Evolutionary conservation across 2,797 vertebrate species (phyloP).

Genomic region (Xenops minutus): DNA sequence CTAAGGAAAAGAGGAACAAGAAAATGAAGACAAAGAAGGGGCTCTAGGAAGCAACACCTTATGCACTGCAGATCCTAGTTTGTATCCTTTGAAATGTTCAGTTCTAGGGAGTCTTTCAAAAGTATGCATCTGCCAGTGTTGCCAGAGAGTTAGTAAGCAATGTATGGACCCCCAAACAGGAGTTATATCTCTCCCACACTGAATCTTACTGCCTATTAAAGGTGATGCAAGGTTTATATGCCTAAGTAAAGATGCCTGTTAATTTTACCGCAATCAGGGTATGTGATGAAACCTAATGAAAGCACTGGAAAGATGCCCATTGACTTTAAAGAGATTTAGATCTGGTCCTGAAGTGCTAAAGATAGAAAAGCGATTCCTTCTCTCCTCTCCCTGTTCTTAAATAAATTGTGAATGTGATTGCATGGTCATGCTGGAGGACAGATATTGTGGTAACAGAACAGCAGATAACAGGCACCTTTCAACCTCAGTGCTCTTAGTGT

Average conservation of each 20-base stretch:
- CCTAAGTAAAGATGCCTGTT: not conserved
- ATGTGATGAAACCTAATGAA: not conserved
- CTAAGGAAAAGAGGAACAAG: not conserved
- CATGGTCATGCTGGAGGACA: not conserved
- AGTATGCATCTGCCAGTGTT: not conserved
- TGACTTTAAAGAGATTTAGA: not conserved
- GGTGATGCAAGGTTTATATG: not conserved
- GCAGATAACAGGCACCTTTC: not conserved
- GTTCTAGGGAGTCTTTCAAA: not conserved
- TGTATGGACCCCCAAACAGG: not conserved
- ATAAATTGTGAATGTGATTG: not conserved
- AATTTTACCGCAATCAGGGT: not conserved
- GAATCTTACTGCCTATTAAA: not conserved
- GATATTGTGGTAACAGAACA: not conserved
- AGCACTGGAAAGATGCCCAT: not conserved
- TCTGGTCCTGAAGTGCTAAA: not conserved
- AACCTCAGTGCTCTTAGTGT: not conserved
- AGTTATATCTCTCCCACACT: not conserved
- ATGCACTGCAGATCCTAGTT: not conserved
- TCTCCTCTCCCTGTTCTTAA: not conserved
- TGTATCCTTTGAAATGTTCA: not conserved
- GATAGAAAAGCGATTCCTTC: not conserved
- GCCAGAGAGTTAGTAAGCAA: not conserved
- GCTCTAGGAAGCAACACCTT: not conserved
- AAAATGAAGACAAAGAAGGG: not conserved